Conservation (phyloP, 2,113 vertebrate species). For the Sinocyclocheilus maitianheensis region DNA sequence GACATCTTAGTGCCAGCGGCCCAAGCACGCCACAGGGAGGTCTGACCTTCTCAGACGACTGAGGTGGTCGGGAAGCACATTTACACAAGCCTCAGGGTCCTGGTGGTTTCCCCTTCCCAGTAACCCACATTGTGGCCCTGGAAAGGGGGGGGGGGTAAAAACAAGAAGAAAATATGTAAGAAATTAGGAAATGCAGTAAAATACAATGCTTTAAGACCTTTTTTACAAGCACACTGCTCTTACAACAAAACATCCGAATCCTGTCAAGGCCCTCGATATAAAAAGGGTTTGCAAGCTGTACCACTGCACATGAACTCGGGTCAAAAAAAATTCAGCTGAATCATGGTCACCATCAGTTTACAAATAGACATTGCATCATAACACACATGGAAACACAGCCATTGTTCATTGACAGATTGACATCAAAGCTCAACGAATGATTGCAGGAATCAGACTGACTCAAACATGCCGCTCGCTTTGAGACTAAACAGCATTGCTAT, state of each 20-base stretch:
- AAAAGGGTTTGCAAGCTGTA: neutral
- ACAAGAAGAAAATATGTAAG: neutral
- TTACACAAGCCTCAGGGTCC: slow-evolving; percentile 79
- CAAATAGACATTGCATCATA: neutral
- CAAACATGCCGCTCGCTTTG: neutral
- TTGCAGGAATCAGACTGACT: neutral
- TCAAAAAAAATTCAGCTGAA: neutral
- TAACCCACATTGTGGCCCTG: slow-evolving; percentile 88
- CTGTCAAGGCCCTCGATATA: neutral
- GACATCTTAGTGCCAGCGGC: slow-evolving; percentile 99
- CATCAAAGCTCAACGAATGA: neutral
- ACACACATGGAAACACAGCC: slow-evolving; percentile 40
- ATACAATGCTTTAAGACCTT: neutral
- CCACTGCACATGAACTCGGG: neutral
- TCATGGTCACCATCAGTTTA: neutral
- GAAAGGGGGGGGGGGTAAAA: slow-evolving; percentile 58
- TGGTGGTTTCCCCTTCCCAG: slow-evolving; percentile 86
- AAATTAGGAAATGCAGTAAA: neutral
- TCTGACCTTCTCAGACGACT: slow-evolving; percentile 76
- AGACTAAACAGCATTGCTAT: neutral
- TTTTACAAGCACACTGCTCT: neutral
- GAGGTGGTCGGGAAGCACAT: slow-evolving; percentile 68
- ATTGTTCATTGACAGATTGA: slow-evolving; percentile 18
- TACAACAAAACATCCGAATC: neutral
- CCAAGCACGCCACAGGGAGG: slow-evolving; percentile 81